These are phyloP conservation scores for Sclerodermus sp. DNA, from an alignment of 2,888 invertebrate species.

Conservation along the genomic window DNA sequence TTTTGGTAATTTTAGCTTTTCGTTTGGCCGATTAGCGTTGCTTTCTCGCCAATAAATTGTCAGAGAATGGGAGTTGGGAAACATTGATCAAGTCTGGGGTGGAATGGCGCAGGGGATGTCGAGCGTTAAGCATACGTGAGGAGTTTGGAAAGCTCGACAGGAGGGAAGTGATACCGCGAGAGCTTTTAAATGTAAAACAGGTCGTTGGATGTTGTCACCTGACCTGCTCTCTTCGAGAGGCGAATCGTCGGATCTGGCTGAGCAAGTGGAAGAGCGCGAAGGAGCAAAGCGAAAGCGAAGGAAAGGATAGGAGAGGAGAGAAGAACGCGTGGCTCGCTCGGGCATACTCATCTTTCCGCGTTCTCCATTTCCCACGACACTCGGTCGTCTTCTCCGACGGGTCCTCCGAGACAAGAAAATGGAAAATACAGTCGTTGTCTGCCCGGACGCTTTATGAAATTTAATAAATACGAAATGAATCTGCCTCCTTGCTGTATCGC, in stretches of 20 bases:
- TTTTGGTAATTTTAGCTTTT: too few relatives aligned
- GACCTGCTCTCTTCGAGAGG: slow-evolving; percentile 19
- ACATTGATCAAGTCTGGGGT: too few relatives aligned
- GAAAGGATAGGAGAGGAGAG: background rate
- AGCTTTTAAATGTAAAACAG: slow-evolving; percentile 49
- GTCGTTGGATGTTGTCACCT: slow-evolving; percentile 42
- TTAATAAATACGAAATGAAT: slow-evolving; percentile 56
- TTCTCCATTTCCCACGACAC: slow-evolving; percentile 37
- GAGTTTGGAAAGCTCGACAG: slow-evolving; percentile 16
- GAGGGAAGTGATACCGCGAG: slow-evolving; percentile 23
- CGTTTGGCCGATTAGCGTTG: too few relatives aligned
- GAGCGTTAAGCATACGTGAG: background rate
- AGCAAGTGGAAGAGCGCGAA: slow-evolving; percentile 3
- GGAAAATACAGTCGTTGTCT: slow-evolving; percentile 50
- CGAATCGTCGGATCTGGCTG: slow-evolving; percentile 3
- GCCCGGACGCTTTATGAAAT: slow-evolving; percentile 45
- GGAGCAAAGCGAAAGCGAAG: background rate
- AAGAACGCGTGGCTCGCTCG: slow-evolving; percentile 3
- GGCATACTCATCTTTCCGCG: slow-evolving; percentile 40
- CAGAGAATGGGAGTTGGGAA: too few relatives aligned
- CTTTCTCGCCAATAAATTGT: too few relatives aligned
- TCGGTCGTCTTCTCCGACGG: slow-evolving; percentile 11
- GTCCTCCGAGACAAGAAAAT: slow-evolving; percentile 45
- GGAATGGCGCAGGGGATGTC: too few relatives aligned
- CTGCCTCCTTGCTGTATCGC: slow-evolving; percentile 11